phyloP scores from a whole-genome alignment of 2,113 vertebrate genomes.

The Oryzias woworae region DNA sequence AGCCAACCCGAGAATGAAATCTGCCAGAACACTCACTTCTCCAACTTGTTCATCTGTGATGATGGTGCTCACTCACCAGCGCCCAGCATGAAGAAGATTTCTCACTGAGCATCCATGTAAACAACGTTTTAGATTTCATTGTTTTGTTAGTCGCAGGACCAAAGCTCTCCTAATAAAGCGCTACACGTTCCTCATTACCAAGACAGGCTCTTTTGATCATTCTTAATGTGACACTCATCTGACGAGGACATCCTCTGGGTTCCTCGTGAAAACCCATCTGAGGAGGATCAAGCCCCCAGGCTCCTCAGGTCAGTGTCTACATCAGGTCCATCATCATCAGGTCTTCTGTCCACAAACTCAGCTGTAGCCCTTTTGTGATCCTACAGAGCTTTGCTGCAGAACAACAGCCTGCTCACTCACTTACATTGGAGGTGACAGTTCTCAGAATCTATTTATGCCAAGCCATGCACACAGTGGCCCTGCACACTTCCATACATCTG shows the following conservation, averaged over 20 bases:
- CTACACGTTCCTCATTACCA: background rate
- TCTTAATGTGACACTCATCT: background rate
- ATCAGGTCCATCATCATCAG: too few species aligned
- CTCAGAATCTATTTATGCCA: conserved; percentile 36
- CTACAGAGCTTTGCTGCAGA: background rate
- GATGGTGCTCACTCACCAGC: background rate
- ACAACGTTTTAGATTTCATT: too few species aligned
- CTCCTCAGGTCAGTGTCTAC: background rate
- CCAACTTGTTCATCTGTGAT: background rate
- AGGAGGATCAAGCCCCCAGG: conserved; percentile 1
- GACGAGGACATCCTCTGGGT: conserved; percentile 7
- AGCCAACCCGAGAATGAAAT: background rate
- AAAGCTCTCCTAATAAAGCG: conserved; percentile 9
- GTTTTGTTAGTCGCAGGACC: too few species aligned
- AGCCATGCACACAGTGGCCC: conserved; percentile 20
- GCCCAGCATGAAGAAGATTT: background rate
- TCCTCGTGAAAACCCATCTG: background rate
- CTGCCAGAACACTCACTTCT: background rate
- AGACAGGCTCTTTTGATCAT: background rate
- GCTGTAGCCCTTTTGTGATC: background rate
- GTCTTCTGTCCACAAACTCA: background rate
- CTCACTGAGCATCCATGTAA: too few species aligned
- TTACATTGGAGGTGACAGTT: conserved; percentile 29
- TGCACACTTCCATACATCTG: background rate
- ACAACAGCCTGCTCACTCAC: conserved; percentile 5